A percentile compares a stretch with the other conserved stretches of the same genome.
These are phyloP conservation scores for Anoplolepis gracilipes DNA, from an alignment of 1,140 invertebrate species.

Conservation along the genomic window DNA sequence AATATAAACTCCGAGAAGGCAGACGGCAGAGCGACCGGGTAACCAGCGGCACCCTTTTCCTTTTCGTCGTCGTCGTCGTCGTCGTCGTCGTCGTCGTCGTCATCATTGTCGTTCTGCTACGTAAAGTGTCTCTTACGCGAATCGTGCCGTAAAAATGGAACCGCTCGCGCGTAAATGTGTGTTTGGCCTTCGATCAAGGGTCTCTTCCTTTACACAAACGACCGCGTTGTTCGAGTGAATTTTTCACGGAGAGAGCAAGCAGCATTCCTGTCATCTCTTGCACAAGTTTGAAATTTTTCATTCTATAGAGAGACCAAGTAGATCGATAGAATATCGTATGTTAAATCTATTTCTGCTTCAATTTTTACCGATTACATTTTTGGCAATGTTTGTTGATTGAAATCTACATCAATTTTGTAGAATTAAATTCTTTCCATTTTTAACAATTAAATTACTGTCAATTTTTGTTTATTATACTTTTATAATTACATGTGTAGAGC, in stretches of 20 bases:
- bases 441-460: background rate
- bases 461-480: background rate
- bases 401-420: background rate
- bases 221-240: conserved; percentile 23
- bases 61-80: conserved; percentile 8
- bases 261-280: conserved; percentile 1
- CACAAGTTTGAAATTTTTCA: conserved; percentile 14
- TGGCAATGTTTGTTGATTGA: background rate
- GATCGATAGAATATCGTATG: background rate
- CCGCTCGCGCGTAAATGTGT: conserved; percentile 41
- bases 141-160: conserved; percentile 47
- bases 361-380: conserved; percentile 8
- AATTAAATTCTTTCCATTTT: background rate
- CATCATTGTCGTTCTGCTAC: conserved; percentile 17
- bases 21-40: conserved; percentile 27
- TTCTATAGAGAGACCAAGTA: background rate
- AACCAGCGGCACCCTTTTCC: conserved; percentile 33
- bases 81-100: conserved; percentile 19
- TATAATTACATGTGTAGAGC: background rate
- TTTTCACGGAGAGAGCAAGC: conserved; percentile 11
- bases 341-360: background rate
- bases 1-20: conserved; percentile 54
- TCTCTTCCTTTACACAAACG: conserved; percentile 28
- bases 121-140: conserved; percentile 51
- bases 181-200: conserved; percentile 42